Base-by-base conservation (phyloP, 2,113 vertebrate species). In the Thinocorus orbignyianus region DNA sequence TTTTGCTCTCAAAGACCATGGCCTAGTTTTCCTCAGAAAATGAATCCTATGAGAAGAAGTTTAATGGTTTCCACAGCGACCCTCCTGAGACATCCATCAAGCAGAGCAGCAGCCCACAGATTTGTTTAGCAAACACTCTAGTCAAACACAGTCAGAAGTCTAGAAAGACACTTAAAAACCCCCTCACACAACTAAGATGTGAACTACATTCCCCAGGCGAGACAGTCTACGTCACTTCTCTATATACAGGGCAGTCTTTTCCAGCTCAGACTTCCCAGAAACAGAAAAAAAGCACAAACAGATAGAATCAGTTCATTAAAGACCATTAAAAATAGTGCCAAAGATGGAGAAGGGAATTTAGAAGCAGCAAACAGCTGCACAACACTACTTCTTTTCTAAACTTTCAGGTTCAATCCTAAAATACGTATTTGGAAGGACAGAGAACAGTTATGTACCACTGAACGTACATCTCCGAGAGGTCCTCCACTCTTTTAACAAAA, bases 61-160 rank as follows among this genome's bases (percentile, higher is more conserved):
- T 93, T 96, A 85, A 88, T 33, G 83, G 97, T 97, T 97, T 97
- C 97, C 97, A 98, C 80, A 95, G 97, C 70, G 96, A 98, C 94
- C 65, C 85, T 96, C 73, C 82, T 1, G n/a, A 95, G 87, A 92
- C 62, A 87, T 86, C 39, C 25, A 78, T 93, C 94, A 96, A 96
- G 93, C 86, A 92, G 64, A 80, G 37, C 65, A 87, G 73, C 80
- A 87, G 90, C 92, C 78, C 90, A 86, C 94, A 80, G 66, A 77
- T 77, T 72, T 90, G 93, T 95, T 97, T 89, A 94, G 73, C 80
- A 93, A 91, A 96, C 61, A 81, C 55, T 86, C 62, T 33, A 80
- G 76, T 60, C 76, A 88, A 86, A 91, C 62, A 93, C 28, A 89
- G 69, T 5, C 61, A 92, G 55, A 81, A 92, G 92, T 66, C 60